Percentiles rank a stretch among this genome's conserved stretches.
These are phyloP conservation scores for Ormia ochracea DNA, from an alignment of 2,888 invertebrate species.

Conservation along the genomic window DNA sequence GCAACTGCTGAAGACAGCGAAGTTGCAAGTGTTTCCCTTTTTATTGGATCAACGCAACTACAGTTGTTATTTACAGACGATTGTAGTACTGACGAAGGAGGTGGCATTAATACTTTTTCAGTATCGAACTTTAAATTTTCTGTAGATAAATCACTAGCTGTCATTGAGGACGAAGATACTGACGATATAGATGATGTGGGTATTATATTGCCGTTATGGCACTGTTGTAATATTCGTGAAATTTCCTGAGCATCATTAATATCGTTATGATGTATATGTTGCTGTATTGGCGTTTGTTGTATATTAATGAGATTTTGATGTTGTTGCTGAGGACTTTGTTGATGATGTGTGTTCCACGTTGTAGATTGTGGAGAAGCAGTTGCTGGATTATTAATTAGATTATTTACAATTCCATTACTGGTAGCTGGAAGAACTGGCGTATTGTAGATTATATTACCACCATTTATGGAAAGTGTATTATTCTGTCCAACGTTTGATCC, in stretches of 20 bases:
- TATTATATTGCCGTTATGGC: conserved; percentile 71
- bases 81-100: conserved; percentile 29
- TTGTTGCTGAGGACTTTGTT: conserved; percentile 21
- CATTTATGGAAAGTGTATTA: conserved; percentile 21
- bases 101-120: conserved; percentile 59
- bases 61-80: conserved; percentile 39
- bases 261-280: conserved; percentile 69
- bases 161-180: conserved; percentile 1
- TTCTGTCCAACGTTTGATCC: conserved; percentile 40
- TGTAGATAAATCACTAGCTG: neutral
- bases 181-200: conserved; percentile 21
- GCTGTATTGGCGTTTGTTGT: conserved; percentile 21
- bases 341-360: conserved; percentile 28
- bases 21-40: conserved; percentile 64
- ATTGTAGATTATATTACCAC: conserved; percentile 40
- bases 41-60: conserved; percentile 69
- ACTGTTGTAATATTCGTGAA: conserved; percentile 76
- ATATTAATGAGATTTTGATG: conserved; percentile 19
- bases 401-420: conserved; percentile 28
- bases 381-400: conserved; percentile 30
- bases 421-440: conserved; percentile 32
- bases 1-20: conserved; percentile 21
- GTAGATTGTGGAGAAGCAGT: conserved; percentile 16
- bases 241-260: conserved; percentile 76
- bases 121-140: conserved; percentile 60